These are phyloP conservation scores for Dione vanillae DNA, from an alignment of 2,888 invertebrate genomes.

Conservation along the genomic window DNA sequence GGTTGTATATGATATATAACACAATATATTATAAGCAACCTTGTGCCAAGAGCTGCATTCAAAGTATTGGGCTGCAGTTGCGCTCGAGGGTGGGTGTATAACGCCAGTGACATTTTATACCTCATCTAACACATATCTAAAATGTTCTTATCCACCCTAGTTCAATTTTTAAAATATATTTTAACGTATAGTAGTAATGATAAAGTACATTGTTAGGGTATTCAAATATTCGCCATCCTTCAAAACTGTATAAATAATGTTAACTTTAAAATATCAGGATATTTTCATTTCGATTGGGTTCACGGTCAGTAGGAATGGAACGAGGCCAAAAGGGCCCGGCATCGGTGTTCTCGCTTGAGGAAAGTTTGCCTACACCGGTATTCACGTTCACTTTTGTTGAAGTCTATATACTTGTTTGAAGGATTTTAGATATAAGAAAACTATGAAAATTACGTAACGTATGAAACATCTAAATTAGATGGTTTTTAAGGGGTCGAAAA, in stretches of 20 bases:
- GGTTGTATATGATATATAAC: not conserved
- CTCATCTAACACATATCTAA: constrained; percentile 2
- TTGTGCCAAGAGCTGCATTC: constrained; percentile 32
- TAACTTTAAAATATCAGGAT: not conserved
- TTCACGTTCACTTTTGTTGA: constrained; percentile 39
- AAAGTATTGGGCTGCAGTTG: constrained; percentile 38
- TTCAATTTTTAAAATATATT: no score
- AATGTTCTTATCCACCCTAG: not conserved
- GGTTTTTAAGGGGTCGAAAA: not conserved
- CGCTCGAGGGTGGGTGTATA: constrained; percentile 38
- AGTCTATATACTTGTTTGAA: constrained; percentile 20
- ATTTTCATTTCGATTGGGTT: constrained; percentile 39
- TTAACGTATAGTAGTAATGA: not conserved
- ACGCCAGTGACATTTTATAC: constrained; percentile 33
- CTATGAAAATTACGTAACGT: not conserved
- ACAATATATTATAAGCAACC: constrained; percentile 13
- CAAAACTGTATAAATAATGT: not conserved
- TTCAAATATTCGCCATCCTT: not conserved
- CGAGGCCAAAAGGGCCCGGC: constrained; percentile 44
- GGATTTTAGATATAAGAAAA: not conserved
- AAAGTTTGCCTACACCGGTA: constrained; percentile 39
- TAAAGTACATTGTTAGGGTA: not conserved
- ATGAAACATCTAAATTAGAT: not conserved
- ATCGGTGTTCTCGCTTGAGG: constrained; percentile 36
- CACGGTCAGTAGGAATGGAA: constrained; percentile 43